Conservation (phyloP, 2,113 vertebrate species). For the Mohoua ochrocephala region DNA sequence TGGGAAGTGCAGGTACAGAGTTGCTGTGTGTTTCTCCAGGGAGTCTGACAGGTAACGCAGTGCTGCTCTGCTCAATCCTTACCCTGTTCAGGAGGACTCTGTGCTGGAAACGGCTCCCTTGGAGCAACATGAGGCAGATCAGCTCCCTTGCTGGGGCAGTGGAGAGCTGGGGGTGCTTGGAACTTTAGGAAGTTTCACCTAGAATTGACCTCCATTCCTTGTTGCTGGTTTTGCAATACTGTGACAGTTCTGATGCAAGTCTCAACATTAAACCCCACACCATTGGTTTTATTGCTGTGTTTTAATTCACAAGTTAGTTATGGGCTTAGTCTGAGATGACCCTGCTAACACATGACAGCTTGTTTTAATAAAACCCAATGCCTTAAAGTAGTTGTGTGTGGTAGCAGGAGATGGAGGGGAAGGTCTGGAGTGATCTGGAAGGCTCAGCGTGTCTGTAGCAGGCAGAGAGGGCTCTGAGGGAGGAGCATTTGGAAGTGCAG, state of each 20-base stretch:
- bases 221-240: neutral
- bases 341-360: neutral
- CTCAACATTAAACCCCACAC: neutral
- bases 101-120: neutral
- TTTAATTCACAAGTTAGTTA: neutral
- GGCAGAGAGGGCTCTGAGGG: neutral
- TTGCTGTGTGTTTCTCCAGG: neutral
- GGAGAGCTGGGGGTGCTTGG: neutral
- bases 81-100: neutral
- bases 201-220: neutral
- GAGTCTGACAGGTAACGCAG: neutral
- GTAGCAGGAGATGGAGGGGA: neutral
- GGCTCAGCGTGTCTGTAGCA: neutral
- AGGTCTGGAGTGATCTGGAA: neutral
- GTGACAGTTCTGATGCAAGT: neutral
- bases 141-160: neutral
- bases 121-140: neutral
- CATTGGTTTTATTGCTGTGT: neutral
- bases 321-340: neutral
- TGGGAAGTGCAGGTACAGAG: neutral
- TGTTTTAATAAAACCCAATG: neutral
- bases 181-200: neutral
- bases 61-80: neutral
- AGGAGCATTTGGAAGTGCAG: neutral
- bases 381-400: neutral